Evolutionary conservation across 2,797 vertebrate genomes (phyloP).

Genomic region (Fistularia tabacaria): DNA sequence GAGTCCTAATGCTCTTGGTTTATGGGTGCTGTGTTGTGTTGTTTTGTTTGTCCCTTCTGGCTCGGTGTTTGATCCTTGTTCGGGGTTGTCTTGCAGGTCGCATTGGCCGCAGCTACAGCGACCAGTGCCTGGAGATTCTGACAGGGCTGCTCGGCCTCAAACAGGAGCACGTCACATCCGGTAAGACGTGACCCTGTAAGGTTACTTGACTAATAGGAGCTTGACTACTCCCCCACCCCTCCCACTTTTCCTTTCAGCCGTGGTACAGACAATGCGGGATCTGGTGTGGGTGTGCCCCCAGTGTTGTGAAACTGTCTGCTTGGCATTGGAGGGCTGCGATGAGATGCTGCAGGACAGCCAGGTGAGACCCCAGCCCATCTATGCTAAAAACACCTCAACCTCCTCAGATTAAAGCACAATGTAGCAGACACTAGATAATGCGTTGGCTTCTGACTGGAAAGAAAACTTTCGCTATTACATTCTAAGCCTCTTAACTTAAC

Average conservation of each 20-base stretch:
- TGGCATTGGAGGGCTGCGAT: slow-evolving; percentile 83
- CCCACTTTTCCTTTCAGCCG: slow-evolving; percentile 67
- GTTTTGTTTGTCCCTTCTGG: no score
- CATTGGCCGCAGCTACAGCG: slow-evolving; percentile 89
- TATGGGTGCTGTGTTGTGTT: no score
- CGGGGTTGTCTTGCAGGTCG: slow-evolving; percentile 68
- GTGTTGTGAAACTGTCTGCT: slow-evolving; percentile 81
- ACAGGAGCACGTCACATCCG: slow-evolving; percentile 93
- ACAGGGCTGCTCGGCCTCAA: slow-evolving; percentile 85
- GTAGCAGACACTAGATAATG: no score
- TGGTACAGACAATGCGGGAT: slow-evolving; percentile 89
- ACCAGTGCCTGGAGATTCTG: slow-evolving; percentile 86
- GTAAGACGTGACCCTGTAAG: slow-evolving; percentile 58
- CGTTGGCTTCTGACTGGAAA: no score
- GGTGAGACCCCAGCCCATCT: slow-evolving; percentile 63
- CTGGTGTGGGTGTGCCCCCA: slow-evolving; percentile 93
- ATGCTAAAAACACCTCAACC: not conserved
- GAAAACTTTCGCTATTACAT: no score
- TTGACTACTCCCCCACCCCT: no score
- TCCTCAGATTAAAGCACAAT: no score
- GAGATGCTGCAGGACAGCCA: slow-evolving; percentile 87
- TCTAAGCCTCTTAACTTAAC: no score
- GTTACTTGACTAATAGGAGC: not conserved
- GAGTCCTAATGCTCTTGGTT: no score
- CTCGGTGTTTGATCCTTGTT: not conserved